Evolutionary conservation across 2,888 invertebrate genomes (phyloP).

Genomic region (Geophilus truncorum): DNA sequence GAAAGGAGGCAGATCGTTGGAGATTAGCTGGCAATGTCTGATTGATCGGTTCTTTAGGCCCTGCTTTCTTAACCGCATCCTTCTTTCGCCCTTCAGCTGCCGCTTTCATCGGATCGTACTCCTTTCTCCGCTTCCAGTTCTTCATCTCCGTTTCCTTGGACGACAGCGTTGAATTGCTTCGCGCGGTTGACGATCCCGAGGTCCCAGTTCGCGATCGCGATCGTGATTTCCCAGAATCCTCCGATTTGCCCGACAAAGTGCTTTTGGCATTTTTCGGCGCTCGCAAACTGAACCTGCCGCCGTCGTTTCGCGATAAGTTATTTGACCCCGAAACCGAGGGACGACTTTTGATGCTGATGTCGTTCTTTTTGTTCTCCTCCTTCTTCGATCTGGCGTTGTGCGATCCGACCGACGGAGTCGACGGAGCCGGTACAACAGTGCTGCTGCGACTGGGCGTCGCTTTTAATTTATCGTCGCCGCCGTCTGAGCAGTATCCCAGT

Average conservation of each 20-base stretch:
- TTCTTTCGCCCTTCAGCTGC: conserved; percentile 71
- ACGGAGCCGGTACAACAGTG: conserved; percentile 36
- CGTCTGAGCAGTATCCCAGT: conserved; percentile 48
- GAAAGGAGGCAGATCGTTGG: conserved; percentile 53
- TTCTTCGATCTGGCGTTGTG: too few relatives aligned
- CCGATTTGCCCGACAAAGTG: conserved; percentile 38
- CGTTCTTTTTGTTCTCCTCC: conserved; percentile 28
- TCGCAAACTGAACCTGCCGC: conserved; percentile 62
- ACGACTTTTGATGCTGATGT: not conserved
- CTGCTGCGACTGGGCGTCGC: not conserved
- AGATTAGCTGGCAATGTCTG: not conserved
- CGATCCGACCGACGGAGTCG: too few relatives aligned
- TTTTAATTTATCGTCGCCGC: not conserved
- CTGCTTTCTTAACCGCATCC: conserved; percentile 43
- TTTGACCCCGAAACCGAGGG: conserved; percentile 33
- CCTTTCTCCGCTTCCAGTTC: conserved; percentile 92
- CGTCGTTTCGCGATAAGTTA: conserved; percentile 57
- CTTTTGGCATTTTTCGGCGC: conserved; percentile 46
- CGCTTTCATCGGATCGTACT: conserved; percentile 91
- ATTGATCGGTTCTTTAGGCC: not conserved
- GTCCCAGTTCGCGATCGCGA: not conserved
- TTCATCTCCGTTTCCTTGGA: conserved; percentile 79
- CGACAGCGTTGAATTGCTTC: conserved; percentile 65
- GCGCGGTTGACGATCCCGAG: conserved; percentile 38
- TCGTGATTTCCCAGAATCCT: conserved; percentile 37